These are phyloP conservation scores for Lophotriccus pileatus DNA, from an alignment of 2,797 vertebrate genomes.

Conservation along the genomic window DNA sequence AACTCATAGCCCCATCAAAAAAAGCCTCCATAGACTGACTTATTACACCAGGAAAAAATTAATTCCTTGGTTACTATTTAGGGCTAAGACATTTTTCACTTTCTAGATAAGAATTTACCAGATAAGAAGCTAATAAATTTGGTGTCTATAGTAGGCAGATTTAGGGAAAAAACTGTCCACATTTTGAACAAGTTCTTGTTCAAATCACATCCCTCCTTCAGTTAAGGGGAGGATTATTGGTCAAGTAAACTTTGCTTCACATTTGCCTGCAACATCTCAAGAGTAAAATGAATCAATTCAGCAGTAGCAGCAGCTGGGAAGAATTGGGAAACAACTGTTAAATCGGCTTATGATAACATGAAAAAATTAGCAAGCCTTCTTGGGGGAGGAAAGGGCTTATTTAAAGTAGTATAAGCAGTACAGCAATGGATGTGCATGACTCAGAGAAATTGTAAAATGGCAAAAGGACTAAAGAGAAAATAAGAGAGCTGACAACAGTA, in stretches of 20 bases:
- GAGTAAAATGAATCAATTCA: constrained; percentile 25
- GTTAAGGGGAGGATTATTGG: neutral
- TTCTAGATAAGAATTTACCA: neutral
- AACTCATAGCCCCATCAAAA: neutral
- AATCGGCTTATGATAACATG: constrained; percentile 11
- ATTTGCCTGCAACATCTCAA: neutral
- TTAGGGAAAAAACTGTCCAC: neutral
- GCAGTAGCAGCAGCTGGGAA: constrained; percentile 1
- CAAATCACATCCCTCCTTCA: neutral
- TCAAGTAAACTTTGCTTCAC: constrained; percentile 36
- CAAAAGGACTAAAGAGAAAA: neutral
- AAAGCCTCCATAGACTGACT: neutral
- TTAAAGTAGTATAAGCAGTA: neutral
- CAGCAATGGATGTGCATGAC: neutral
- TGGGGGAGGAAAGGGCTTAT: neutral
- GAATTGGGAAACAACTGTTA: neutral
- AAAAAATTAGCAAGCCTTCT: constrained; percentile 27
- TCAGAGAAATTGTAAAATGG: neutral
- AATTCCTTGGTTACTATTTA: neutral
- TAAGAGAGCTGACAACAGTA: neutral
- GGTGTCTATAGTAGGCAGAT: neutral
- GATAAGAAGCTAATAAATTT: neutral
- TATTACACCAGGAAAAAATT: neutral
- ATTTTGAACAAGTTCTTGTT: neutral
- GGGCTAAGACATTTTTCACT: neutral